phyloP scores from a whole-genome alignment of 2,888 invertebrate genomes.

The Mimas tiliae region DNA sequence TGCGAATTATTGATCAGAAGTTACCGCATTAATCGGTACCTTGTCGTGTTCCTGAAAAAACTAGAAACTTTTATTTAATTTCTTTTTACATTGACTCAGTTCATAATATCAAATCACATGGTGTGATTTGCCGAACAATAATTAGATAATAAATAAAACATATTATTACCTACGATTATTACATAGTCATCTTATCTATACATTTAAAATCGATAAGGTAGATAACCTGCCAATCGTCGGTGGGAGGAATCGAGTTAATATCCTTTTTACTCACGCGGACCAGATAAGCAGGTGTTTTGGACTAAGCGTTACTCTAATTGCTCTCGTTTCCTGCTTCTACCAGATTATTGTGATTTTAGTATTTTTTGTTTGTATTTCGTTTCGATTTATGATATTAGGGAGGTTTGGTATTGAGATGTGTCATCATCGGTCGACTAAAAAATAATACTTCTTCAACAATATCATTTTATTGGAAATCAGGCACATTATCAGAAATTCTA shows the following conservation, averaged over 20 bases:
- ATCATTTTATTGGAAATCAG: too few relatives aligned
- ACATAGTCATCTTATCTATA: neutral
- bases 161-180: too few relatives aligned
- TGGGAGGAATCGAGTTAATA: constrained; percentile 15
- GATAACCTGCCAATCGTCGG: neutral
- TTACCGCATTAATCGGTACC: too few relatives aligned
- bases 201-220: neutral
- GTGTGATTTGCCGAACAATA: neutral
- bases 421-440: too few relatives aligned
- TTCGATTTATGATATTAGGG: neutral
- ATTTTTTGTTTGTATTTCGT: neutral
- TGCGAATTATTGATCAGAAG: too few relatives aligned
- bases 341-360: neutral
- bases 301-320: constrained; percentile 2
- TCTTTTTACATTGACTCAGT: neutral
- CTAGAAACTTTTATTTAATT: neutral
- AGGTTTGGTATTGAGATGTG: neutral
- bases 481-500: too few relatives aligned
- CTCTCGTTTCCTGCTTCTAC: constrained; percentile 15
- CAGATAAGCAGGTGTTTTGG: constrained; percentile 8
- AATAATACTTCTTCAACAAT: too few relatives aligned
- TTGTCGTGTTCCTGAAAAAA: too few relatives aligned
- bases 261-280: constrained; percentile 8
- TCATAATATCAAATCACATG: neutral
- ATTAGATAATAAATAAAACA: neutral